A percentile compares a stretch with the other conserved stretches of the same genome.
phyloP scores from a whole-genome alignment of 2,113 vertebrate genomes.

The Caracal caracal region DNA sequence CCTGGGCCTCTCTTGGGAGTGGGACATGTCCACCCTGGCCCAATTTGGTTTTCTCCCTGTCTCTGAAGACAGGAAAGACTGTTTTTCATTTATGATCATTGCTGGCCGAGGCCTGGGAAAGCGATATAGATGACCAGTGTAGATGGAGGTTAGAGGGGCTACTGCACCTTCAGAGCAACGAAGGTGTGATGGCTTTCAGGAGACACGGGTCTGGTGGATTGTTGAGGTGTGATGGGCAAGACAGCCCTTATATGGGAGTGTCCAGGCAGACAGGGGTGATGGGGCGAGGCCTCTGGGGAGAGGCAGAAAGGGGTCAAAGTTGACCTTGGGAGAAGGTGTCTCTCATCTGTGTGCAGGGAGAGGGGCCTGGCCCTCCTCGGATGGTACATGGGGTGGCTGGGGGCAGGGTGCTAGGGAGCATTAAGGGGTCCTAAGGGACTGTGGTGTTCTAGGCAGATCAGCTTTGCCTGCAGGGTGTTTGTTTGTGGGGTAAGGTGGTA shows the following conservation, averaged over 20 bases:
- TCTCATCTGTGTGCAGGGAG: neutral
- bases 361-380: neutral
- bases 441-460: neutral
- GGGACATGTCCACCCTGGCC: neutral
- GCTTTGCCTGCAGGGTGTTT: neutral
- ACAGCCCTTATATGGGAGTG: neutral
- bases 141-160: neutral
- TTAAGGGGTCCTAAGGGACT: neutral
- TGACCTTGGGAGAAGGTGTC: neutral
- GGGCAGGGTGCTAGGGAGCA: neutral
- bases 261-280: neutral
- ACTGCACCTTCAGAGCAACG: neutral
- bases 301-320: neutral
- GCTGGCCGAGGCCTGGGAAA: neutral
- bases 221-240: neutral
- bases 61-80: neutral
- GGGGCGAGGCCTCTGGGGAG: neutral
- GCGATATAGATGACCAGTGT: neutral
- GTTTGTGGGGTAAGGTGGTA: neutral
- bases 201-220: neutral
- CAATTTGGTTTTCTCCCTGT: neutral
- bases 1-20: neutral
- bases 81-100: neutral
- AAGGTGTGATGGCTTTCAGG: neutral
- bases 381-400: neutral